Conservation (phyloP, 1,140 invertebrate species). For the Drusus annulatus region DNA sequence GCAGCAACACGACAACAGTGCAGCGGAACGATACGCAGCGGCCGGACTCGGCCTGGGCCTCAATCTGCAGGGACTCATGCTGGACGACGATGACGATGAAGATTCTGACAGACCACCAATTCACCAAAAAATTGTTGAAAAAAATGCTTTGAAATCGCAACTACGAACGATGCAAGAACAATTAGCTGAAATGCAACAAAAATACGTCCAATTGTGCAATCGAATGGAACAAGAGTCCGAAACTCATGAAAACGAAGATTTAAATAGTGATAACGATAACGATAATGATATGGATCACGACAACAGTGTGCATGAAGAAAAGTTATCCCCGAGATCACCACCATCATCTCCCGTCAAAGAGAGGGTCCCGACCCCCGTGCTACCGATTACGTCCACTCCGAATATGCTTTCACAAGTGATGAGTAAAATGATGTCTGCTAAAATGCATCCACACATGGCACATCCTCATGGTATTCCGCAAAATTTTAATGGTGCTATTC, state of each 20-base stretch:
- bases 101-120: conserved; percentile 83
- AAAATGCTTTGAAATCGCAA: conserved; percentile 88
- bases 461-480: conserved; percentile 71
- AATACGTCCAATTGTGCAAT: conserved; percentile 89
- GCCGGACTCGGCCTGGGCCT: conserved; percentile 69
- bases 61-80: conserved; percentile 67
- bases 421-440: conserved; percentile 78
- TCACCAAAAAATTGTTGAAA: conserved; percentile 86
- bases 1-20: conserved; percentile 88
- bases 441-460: conserved; percentile 74
- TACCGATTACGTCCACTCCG: conserved; percentile 67
- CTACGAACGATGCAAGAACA: conserved; percentile 90
- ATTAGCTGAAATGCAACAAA: conserved; percentile 91
- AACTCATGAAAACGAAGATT: conserved; percentile 82
- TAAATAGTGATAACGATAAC: conserved; percentile 78
- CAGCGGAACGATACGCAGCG: conserved; percentile 71
- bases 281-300: conserved; percentile 76
- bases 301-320: conserved; percentile 64
- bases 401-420: conserved; percentile 79
- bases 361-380: conserved; percentile 71
- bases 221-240: conserved; percentile 86
- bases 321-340: conserved; percentile 73
- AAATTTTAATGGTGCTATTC: conserved; percentile 71
- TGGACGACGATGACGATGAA: conserved; percentile 80
- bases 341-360: conserved; percentile 74